These are phyloP conservation scores for Erythrocercus mccallii DNA, from an alignment of 2,113 vertebrate species.

Conservation along the genomic window DNA sequence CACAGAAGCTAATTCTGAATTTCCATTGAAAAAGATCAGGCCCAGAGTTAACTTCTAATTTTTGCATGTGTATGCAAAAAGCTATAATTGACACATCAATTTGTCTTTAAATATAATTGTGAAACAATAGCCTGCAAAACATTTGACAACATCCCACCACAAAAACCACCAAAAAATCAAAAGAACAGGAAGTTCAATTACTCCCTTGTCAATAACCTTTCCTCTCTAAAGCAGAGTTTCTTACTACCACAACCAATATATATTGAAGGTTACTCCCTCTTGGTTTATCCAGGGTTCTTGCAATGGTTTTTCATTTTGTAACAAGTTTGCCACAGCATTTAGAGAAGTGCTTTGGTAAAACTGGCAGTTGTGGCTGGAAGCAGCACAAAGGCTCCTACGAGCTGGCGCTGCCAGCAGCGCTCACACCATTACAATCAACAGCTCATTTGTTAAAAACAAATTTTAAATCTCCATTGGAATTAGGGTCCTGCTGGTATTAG, in stretches of 20 bases:
- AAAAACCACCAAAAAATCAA: background rate
- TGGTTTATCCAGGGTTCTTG: background rate
- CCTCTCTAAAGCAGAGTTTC: background rate
- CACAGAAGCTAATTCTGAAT: background rate
- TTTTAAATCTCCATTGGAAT: background rate
- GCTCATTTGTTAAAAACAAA: background rate
- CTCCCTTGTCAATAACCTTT: background rate
- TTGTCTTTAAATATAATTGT: background rate
- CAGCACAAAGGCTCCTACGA: background rate
- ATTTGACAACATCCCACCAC: background rate
- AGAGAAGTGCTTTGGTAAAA: background rate
- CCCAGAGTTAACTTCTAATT: background rate
- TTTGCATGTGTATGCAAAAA: background rate
- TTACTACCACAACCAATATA: background rate
- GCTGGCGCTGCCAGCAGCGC: background rate
- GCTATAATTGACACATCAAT: background rate
- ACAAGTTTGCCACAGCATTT: background rate
- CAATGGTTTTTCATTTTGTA: background rate
- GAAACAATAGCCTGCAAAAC: background rate
- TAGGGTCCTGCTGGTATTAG: background rate
- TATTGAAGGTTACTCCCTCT: background rate
- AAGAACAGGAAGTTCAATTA: background rate
- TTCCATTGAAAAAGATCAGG: background rate
- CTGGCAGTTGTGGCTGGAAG: background rate
- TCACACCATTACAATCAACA: background rate